Evolutionary conservation across 1,140 invertebrate species (phyloP).

Genomic region (Campodea augens): DNA sequence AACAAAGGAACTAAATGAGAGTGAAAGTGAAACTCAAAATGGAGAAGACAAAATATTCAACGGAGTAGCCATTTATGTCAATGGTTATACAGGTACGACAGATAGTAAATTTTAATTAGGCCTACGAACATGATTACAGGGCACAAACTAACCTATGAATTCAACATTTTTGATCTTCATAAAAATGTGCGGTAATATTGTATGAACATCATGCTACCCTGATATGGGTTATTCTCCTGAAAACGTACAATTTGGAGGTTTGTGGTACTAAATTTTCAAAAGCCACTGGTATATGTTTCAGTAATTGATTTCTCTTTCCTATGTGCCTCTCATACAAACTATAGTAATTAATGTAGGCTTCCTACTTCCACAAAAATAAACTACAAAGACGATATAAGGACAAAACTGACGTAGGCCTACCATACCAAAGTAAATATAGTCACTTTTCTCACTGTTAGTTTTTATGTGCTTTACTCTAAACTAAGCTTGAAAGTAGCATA

Average conservation of each 20-base stretch:
- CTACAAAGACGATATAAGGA: no score
- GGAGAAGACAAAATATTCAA: constrained; percentile 42
- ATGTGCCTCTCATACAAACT: no score
- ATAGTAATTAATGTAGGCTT: not conserved
- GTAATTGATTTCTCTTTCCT: no score
- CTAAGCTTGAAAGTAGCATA: no score
- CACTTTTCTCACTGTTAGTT: no score
- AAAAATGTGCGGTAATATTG: not conserved
- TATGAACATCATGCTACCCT: not conserved
- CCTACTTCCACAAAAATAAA: not conserved
- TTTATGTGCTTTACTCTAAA: no score
- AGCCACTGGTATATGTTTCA: no score
- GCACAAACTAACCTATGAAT: not conserved
- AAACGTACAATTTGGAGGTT: no score
- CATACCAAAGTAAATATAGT: no score
- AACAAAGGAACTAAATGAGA: constrained; percentile 22
- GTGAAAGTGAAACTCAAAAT: no score
- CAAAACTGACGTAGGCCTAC: no score
- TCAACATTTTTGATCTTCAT: not conserved
- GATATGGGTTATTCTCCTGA: not conserved
- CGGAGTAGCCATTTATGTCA: constrained; percentile 76
- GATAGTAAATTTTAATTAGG: constrained; percentile 8
- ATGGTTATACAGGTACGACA: constrained; percentile 59
- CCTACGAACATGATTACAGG: not conserved
- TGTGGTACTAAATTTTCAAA: no score